Evolutionary conservation across 2,113 vertebrate species (phyloP).

Genomic region (Scolopax mira): DNA sequence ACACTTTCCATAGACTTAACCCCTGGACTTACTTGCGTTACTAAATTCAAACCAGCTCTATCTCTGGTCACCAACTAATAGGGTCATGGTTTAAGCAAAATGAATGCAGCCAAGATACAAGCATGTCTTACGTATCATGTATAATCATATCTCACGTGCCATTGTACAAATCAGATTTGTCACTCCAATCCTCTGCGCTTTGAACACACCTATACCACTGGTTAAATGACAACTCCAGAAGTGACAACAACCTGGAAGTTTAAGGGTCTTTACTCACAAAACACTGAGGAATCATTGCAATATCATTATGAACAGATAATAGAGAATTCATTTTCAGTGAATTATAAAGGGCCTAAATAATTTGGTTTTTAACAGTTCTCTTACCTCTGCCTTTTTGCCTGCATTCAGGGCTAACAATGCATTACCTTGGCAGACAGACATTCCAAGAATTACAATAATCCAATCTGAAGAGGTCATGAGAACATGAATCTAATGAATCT

Average conservation of each 20-base stretch:
- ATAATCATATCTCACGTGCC: background rate
- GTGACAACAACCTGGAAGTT: background rate
- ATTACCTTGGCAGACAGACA: background rate
- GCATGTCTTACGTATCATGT: background rate
- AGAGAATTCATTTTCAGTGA: background rate
- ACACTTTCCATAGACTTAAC: background rate
- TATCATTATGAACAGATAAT: background rate
- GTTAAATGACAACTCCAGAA: background rate
- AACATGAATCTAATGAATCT: slow-evolving; percentile 63
- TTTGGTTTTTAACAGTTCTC: background rate
- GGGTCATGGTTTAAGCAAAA: background rate
- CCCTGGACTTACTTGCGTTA: background rate
- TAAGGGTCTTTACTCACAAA: background rate
- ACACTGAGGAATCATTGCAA: background rate
- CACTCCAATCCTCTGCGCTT: background rate
- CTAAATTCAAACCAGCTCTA: background rate
- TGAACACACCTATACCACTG: background rate
- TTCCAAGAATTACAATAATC: slow-evolving; percentile 52
- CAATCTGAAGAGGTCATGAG: slow-evolving; percentile 28
- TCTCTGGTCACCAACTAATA: background rate
- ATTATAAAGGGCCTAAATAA: background rate
- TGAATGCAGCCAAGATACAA: background rate
- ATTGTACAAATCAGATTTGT: background rate
- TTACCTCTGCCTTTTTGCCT: background rate
- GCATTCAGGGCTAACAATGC: background rate